phyloP scores from a whole-genome alignment of 2,888 invertebrate genomes.

The Nomada ferruginata region DNA sequence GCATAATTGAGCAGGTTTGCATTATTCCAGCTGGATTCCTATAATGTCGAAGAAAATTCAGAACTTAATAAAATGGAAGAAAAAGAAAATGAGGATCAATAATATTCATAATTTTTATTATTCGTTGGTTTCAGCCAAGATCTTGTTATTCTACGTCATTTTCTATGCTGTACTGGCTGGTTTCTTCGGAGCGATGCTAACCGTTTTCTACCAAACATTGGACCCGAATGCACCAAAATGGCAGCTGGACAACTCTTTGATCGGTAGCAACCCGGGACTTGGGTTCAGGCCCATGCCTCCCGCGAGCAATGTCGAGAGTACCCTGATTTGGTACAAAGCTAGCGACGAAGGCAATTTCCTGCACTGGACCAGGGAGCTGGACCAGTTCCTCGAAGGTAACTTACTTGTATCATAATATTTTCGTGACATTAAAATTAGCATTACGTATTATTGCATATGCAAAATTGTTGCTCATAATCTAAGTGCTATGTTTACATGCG shows the following conservation, averaged over 20 bases:
- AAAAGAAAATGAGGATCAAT: not conserved
- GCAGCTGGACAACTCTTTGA: conserved; percentile 93
- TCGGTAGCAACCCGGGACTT: conserved; percentile 97
- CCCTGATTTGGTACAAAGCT: conserved; percentile 97
- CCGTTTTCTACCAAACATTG: conserved; percentile 97
- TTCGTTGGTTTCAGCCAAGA: conserved; percentile 91
- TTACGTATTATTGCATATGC: not conserved
- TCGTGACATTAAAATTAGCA: not conserved
- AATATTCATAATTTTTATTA: not conserved
- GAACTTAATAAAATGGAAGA: not conserved
- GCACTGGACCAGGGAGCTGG: conserved; percentile 92
- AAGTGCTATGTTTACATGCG: no score
- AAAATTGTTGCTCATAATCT: not conserved
- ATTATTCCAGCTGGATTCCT: no score
- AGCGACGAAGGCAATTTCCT: conserved; percentile 91
- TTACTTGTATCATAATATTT: not conserved
- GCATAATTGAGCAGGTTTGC: no score
- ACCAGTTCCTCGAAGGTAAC: conserved; percentile 91
- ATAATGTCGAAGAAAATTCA: no score
- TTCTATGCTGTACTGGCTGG: conserved; percentile 97
- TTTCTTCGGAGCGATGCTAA: conserved; percentile 97
- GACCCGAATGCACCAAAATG: conserved; percentile 94
- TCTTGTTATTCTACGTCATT: conserved; percentile 97
- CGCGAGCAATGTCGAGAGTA: conserved; percentile 96
- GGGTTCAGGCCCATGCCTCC: conserved; percentile 99